Percentiles rank a stretch among this genome's conserved stretches.
Conservation (phyloP, 1,140 invertebrate species). For the Wasmannia auropunctata region DNA sequence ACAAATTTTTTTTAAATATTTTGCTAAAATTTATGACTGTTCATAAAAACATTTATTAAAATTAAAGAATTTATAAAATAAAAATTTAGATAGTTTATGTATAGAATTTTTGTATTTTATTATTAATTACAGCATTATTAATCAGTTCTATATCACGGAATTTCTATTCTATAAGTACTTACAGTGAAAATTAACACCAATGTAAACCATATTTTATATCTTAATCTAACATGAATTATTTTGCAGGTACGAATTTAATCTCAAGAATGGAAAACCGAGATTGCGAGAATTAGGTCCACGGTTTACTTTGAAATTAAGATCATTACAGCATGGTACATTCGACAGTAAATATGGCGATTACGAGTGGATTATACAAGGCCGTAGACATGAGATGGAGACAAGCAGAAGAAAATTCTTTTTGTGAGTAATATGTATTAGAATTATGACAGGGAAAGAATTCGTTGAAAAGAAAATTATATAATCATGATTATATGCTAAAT, state of each 20-base stretch:
- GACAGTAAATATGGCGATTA: conserved; percentile 98
- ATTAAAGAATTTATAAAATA: background rate
- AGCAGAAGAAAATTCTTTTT: conserved; percentile 96
- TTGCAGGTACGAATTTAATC: conserved; percentile 95
- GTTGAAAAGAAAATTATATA: background rate
- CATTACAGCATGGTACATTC: conserved; percentile 98
- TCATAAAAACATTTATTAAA: background rate
- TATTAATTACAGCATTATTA: background rate
- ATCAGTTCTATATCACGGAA: background rate
- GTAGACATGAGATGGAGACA: conserved; percentile 95
- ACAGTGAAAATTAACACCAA: background rate
- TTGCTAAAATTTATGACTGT: background rate
- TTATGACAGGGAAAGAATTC: background rate
- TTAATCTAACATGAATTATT: conserved; percentile 21
- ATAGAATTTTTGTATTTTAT: background rate
- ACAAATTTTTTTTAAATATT: background rate
- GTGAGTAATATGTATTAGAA: conserved; percentile 83
- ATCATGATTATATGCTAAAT: conserved; percentile 48
- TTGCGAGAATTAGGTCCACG: conserved; percentile 97
- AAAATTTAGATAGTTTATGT: background rate
- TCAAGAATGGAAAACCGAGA: conserved; percentile 91
- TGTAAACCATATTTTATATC: background rate
- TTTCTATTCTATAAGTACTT: background rate
- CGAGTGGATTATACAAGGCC: conserved; percentile 97
- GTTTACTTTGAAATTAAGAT: conserved; percentile 97